Evolutionary conservation across 2,797 vertebrate genomes (phyloP), one percentile per base, ranked within the genome.

Genomic region (Austrolebias charrua): DNA sequence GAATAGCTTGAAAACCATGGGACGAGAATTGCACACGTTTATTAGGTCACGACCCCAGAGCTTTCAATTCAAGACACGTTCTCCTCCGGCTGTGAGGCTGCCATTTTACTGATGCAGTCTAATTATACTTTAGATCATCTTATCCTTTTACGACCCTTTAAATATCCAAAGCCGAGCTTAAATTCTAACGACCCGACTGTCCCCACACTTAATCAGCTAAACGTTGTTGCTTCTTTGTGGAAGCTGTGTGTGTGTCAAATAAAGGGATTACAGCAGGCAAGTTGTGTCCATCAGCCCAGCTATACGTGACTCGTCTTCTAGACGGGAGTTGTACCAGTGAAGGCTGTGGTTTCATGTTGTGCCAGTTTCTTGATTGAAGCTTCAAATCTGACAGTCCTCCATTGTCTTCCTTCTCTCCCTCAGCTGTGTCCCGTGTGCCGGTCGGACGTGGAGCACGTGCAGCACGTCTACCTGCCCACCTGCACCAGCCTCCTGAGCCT

Each of bases 401-500:
- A 24, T 24, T 24, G 1, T 24, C 24, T 24, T 29, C 6, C 33
- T 16, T 1, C 1, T 52, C n/a, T 7, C 43, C 49, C 63, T 79
- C 86, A 99, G 98, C 87, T 86, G 0, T 99, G 98, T 83, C 98
- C 98, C 0, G 96, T 99, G 70, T 99, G 98, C 84, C 94, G 98
- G 54, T 95, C 95, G 0, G 91, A 86, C 2, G 95, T 99, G 74
- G 95, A 97, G 55, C 95, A 96, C 2, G 93, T 98, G 60, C 97
- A 99, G 90, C 96, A 98, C 1, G 91, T 99, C 80, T 99, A 97
- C 81, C 90, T 99, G 82, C 98, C 98, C 66, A 97, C 96, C 33
- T 97, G 97, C 89, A 95, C 95, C 87, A 99, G 96, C 85, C 93
- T 99, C 9, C 94, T 99, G 69, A 97, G 92, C 82, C 92, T 99